Conservation (phyloP, 2,888 invertebrate genomes). For the Megaustenia siamemsis region DNA sequence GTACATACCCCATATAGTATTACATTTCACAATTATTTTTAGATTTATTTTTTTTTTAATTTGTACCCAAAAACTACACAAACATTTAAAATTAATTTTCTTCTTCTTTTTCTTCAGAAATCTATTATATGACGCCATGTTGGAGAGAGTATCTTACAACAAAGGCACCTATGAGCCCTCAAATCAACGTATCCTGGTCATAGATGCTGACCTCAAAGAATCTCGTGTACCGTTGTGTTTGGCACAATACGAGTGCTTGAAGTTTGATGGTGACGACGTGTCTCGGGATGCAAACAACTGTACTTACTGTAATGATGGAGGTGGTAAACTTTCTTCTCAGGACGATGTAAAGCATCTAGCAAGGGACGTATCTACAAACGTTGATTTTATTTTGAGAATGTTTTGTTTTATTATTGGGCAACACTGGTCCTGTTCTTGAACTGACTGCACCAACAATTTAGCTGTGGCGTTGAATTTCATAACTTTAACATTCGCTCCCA, state of each 20-base stretch:
- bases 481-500: no score
- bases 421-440: neutral
- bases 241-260: neutral
- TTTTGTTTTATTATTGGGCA: slow-evolving; percentile 9
- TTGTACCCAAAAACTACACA: no score
- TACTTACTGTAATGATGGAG: neutral
- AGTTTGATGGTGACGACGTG: neutral
- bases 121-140: neutral
- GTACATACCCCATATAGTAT: no score
- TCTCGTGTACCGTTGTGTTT: neutral
- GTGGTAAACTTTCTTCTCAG: neutral
- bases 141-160: slow-evolving; percentile 17
- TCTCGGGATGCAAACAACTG: no score
- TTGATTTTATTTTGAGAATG: neutral
- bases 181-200: neutral
- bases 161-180: no score
- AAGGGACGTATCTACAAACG: neutral
- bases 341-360: neutral
- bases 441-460: no score
- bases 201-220: neutral
- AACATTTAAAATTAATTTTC: no score
- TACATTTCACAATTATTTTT: no score
- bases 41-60: no score
- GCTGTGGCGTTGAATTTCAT: no score
- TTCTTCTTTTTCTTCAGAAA: neutral